Evolutionary conservation across 2,888 invertebrate genomes (phyloP).

Genomic region (Ophonus ardosiacus): DNA sequence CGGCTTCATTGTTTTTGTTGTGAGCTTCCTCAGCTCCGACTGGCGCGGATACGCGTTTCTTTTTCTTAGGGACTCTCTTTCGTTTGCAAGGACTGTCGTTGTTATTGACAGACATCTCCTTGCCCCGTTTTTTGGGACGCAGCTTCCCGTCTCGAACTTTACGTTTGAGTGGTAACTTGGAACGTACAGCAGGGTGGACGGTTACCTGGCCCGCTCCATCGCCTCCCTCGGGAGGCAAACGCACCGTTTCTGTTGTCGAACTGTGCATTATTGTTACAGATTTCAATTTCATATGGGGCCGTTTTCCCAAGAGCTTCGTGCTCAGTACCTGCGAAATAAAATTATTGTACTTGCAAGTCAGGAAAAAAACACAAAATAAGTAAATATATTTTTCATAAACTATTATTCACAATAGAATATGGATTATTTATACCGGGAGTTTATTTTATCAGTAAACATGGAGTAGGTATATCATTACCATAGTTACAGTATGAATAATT

Average conservation of each 20-base stretch:
- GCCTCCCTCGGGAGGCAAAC: constrained; percentile 85
- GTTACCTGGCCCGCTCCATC: constrained; percentile 84
- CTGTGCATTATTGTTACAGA: constrained; percentile 94
- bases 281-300: constrained; percentile 88
- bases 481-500: too few species aligned
- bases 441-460: too few species aligned
- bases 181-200: constrained; percentile 91
- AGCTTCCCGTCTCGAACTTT: constrained; percentile 83
- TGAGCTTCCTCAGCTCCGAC: constrained; percentile 79
- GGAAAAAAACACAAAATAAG: too few species aligned
- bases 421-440: too few species aligned
- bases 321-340: constrained; percentile 82
- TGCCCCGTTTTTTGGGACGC: constrained; percentile 67
- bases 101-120: constrained; percentile 70
- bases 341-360: neutral
- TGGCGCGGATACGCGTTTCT: constrained; percentile 74
- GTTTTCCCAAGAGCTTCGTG: constrained; percentile 88
- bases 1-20: constrained; percentile 76
- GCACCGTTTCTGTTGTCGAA: constrained; percentile 92
- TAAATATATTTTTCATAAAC: too few species aligned
- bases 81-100: constrained; percentile 73
- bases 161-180: constrained; percentile 91
- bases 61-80: constrained; percentile 73
- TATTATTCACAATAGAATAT: too few species aligned
- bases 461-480: too few species aligned